A percentile compares a stretch with the other conserved stretches of the same genome.
Evolutionary conservation across 2,113 vertebrate species (phyloP).

Genomic region (Ictalurus punctatus): DNA sequence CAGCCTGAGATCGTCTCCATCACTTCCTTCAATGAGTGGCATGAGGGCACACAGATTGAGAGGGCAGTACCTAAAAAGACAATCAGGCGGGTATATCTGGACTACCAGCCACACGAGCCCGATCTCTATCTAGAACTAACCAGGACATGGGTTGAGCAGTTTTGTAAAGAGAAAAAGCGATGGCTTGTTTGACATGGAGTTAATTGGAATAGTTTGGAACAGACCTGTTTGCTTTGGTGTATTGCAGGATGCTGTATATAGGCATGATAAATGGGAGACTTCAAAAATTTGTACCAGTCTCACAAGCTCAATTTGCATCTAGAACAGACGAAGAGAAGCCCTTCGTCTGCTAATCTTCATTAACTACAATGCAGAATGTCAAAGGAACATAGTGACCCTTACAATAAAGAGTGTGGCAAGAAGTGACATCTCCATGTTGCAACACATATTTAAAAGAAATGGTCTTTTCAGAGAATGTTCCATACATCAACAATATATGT

Average conservation of each 20-base stretch:
- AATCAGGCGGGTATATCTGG: conserved; percentile 77
- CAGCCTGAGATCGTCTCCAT: conserved; percentile 83
- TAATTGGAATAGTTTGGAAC: not conserved
- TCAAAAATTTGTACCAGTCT: not conserved
- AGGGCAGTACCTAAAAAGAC: conserved; percentile 85
- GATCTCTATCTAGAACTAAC: conserved; percentile 83
- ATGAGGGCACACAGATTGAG: conserved; percentile 89
- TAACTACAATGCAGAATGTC: not conserved
- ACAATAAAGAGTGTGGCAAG: not conserved
- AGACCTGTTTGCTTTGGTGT: not conserved
- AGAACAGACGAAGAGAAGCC: not conserved
- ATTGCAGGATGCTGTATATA: not conserved
- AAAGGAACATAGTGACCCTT: not conserved
- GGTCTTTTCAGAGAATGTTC: not conserved
- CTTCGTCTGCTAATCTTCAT: not conserved
- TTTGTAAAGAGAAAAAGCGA: conserved; percentile 86
- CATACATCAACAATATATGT: not conserved
- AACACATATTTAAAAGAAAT: not conserved
- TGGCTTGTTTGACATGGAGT: conserved; percentile 78
- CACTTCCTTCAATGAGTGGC: conserved; percentile 91
- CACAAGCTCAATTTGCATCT: not conserved
- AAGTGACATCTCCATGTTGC: not conserved
- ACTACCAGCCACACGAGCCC: conserved; percentile 82
- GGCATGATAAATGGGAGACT: not conserved
- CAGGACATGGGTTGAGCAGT: conserved; percentile 84